Percentiles rank a stretch among this genome's conserved stretches.
Conservation (phyloP, 2,888 invertebrate genomes). For the Sipha maydis region DNA sequence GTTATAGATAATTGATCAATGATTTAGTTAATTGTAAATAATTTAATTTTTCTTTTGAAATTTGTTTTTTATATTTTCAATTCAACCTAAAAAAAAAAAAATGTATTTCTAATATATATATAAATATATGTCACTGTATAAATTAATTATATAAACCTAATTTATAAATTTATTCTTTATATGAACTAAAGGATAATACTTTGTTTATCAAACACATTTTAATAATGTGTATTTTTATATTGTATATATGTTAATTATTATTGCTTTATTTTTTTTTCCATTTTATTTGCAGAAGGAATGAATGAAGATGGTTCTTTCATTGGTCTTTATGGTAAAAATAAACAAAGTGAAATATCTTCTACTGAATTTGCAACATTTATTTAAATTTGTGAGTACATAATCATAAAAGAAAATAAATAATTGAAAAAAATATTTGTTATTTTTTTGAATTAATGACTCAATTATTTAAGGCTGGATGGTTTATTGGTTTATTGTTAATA, state of each 20-base stretch:
- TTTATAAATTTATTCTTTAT: not conserved
- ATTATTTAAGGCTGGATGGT: conserved; percentile 97
- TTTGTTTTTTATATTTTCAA: too few species aligned
- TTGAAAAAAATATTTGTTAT: conserved; percentile 66
- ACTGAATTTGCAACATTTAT: conserved; percentile 89
- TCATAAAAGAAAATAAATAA: not conserved
- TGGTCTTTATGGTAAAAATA: conserved; percentile 91
- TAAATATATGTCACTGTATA: too few species aligned
- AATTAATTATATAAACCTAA: too few species aligned
- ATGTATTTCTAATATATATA: too few species aligned
- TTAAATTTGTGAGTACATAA: conserved; percentile 69
- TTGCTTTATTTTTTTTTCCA: conserved; percentile 60
- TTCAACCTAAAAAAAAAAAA: too few species aligned
- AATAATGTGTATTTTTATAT: conserved; percentile 64
- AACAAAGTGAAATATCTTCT: conserved; percentile 79
- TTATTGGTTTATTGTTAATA: conserved; percentile 86
- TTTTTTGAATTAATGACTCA: conserved; percentile 73
- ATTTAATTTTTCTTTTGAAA: too few species aligned
- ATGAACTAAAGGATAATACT: not conserved
- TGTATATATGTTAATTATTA: conserved; percentile 38
- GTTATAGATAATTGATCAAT: too few species aligned
- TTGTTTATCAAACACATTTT: conserved; percentile 60
- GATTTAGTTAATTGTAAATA: too few species aligned
- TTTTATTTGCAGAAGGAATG: conserved; percentile 79
- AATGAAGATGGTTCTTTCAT: conserved; percentile 99